Percentiles rank a stretch among this genome's conserved stretches.
phyloP scores from a whole-genome alignment of 2,113 vertebrate species.

The Chionomys nivalis region DNA sequence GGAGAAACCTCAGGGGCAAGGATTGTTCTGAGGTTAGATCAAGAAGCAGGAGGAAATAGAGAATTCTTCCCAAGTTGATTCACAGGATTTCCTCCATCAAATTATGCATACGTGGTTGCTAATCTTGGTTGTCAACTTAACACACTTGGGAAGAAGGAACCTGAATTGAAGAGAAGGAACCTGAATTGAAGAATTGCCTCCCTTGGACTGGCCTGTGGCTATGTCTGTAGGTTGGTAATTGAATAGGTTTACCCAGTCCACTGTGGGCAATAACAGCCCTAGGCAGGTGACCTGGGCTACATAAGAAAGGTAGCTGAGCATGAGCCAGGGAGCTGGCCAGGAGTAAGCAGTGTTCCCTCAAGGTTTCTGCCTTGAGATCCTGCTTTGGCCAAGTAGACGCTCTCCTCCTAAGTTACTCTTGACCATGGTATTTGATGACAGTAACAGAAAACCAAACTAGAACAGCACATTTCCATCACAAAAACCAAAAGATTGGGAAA shows the following conservation, averaged over 20 bases:
- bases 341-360: background rate
- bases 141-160: background rate
- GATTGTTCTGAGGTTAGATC: accelerated
- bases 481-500: background rate
- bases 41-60: background rate
- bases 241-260: background rate
- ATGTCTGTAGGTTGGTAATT: background rate
- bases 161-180: too few species aligned
- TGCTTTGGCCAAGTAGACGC: background rate
- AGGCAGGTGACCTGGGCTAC: background rate
- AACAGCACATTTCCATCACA: background rate
- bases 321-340: background rate
- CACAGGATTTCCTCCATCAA: background rate
- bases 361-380: background rate
- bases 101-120: background rate
- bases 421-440: background rate
- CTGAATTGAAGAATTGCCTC: too few species aligned
- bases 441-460: background rate
- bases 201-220: background rate
- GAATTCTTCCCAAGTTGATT: background rate
- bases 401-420: background rate
- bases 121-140: background rate
- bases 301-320: background rate
- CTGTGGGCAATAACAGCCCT: background rate
- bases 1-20: background rate